phyloP scores from a whole-genome alignment of 1,140 invertebrate species.

The Portunus trituberculatus region DNA sequence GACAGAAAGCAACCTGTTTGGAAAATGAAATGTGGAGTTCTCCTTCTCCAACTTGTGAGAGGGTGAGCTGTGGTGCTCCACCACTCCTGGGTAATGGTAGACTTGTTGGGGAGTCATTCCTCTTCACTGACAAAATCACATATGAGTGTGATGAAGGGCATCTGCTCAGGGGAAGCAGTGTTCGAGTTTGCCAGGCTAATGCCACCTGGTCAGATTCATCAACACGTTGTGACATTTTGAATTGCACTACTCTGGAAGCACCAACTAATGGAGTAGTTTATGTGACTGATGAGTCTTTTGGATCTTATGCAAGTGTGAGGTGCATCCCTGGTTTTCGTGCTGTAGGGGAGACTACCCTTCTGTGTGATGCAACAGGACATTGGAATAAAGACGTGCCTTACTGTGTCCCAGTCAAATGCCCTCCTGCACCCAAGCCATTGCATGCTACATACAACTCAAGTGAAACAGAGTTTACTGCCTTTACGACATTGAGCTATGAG shows the following conservation, averaged over 20 bases:
- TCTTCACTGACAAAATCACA: slow-evolving; percentile 75
- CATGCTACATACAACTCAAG: slow-evolving; percentile 76
- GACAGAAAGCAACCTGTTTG: slow-evolving; percentile 69
- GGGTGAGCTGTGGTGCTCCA: slow-evolving; percentile 74
- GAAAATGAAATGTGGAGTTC: slow-evolving; percentile 75
- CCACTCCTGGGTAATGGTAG: slow-evolving; percentile 62
- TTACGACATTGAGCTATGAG: slow-evolving; percentile 68
- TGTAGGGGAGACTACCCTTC: slow-evolving; percentile 60
- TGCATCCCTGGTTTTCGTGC: slow-evolving; percentile 73
- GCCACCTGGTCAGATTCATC: slow-evolving; percentile 81
- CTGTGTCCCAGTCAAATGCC: slow-evolving; percentile 75
- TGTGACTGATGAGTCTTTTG: slow-evolving; percentile 70
- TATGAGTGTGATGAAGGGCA: slow-evolving; percentile 75
- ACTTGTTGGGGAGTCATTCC: slow-evolving; percentile 60
- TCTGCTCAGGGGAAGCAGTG: slow-evolving; percentile 56
- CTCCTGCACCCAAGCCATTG: slow-evolving; percentile 63
- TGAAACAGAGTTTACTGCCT: slow-evolving; percentile 73
- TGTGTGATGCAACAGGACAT: slow-evolving; percentile 67
- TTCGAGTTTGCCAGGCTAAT: slow-evolving; percentile 81
- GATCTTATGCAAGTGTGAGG: slow-evolving; percentile 66
- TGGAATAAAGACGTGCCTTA: slow-evolving; percentile 76
- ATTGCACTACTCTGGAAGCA: slow-evolving; percentile 74
- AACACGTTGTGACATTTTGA: slow-evolving; percentile 72
- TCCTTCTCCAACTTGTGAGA: slow-evolving; percentile 71
- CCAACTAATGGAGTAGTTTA: slow-evolving; percentile 72